These are phyloP conservation scores for Xyrichtys novacula DNA, from an alignment of 2,797 vertebrate genomes.

Conservation along the genomic window DNA sequence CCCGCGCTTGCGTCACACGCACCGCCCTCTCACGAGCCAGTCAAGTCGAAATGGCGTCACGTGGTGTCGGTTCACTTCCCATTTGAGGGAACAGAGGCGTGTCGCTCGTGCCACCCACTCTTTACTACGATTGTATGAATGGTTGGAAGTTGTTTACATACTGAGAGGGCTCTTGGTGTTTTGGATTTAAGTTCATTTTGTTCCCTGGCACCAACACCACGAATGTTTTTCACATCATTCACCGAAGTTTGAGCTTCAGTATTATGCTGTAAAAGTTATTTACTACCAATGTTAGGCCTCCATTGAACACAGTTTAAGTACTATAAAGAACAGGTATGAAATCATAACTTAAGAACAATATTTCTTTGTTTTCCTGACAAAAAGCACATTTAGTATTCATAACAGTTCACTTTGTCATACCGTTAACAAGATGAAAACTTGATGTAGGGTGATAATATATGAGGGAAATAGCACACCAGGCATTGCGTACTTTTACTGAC, in stretches of 20 bases:
- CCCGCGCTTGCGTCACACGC: constrained; percentile 80
- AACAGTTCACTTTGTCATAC: too few species aligned
- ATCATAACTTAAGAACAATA: too few species aligned
- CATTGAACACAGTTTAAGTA: too few species aligned
- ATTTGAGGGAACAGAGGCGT: constrained; percentile 80
- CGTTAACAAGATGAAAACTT: too few species aligned
- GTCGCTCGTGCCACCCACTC: constrained; percentile 67
- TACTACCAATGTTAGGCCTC: too few species aligned
- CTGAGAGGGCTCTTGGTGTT: constrained; percentile 40
- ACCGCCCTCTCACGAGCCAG: constrained; percentile 82
- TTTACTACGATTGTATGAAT: constrained; percentile 78
- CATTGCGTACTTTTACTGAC: too few species aligned
- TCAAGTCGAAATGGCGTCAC: constrained; percentile 76
- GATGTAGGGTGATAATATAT: too few species aligned
- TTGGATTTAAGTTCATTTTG: constrained; percentile 21
- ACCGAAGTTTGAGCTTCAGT: neutral
- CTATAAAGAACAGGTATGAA: too few species aligned
- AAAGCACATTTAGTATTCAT: too few species aligned
- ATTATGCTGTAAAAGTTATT: neutral
- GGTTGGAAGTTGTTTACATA: constrained; percentile 76
- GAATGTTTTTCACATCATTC: neutral
- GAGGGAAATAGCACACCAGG: too few species aligned
- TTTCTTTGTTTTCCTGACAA: too few species aligned
- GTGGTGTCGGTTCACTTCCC: constrained; percentile 71
- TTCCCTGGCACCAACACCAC: neutral